These are phyloP conservation scores for Myripristis murdjan DNA, from an alignment of 2,797 vertebrate genomes.

Conservation along the genomic window DNA sequence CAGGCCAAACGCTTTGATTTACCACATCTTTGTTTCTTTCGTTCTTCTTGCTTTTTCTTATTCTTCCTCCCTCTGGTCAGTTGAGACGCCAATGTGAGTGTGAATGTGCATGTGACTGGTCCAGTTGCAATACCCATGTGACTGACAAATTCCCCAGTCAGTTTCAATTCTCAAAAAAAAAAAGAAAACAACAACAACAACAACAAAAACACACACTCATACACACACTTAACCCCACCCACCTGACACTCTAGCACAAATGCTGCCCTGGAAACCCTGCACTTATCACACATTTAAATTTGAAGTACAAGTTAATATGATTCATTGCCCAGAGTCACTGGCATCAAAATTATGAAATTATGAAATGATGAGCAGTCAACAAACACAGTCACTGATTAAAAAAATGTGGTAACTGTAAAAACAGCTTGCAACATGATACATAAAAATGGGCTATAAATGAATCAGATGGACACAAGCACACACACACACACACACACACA, in stretches of 20 bases:
- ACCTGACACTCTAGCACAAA: conserved; percentile 17
- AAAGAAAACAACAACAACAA: no score
- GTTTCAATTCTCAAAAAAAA: no score
- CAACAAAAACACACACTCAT: no score
- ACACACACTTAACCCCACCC: neutral
- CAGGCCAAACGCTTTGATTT: neutral
- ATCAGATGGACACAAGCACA: conserved; percentile 19
- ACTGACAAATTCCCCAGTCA: no score
- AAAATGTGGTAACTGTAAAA: neutral
- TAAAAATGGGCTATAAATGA: neutral
- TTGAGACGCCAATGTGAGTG: conserved; percentile 6
- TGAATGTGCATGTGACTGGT: neutral
- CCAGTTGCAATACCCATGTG: neutral
- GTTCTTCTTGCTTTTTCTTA: neutral
- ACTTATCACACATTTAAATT: conserved; percentile 34
- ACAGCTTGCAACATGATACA: conserved; percentile 11
- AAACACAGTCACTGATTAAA: conserved; percentile 30
- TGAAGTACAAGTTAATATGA: conserved; percentile 43
- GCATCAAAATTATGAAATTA: conserved; percentile 26
- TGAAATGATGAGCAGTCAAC: conserved; percentile 26
- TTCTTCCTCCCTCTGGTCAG: neutral
- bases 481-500: neutral
- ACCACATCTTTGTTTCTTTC: neutral
- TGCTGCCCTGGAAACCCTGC: conserved; percentile 22
- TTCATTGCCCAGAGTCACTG: conserved; percentile 25